Evolutionary conservation across 1,140 invertebrate species (phyloP), one percentile per base, ranked within the genome.

Genomic region (Apis florea): DNA sequence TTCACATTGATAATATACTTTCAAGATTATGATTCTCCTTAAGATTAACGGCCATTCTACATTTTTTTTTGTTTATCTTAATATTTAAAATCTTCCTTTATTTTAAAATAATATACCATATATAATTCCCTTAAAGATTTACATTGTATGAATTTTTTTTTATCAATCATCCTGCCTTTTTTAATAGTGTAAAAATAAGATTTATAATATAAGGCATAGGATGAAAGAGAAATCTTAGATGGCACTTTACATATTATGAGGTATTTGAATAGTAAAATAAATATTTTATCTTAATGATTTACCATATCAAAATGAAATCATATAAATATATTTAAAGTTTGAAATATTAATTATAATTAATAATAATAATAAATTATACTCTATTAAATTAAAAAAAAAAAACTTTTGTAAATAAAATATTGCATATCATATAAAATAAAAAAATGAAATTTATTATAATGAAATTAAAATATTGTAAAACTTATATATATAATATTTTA

Each of bases 201-300:
- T 76, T 82, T 69, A 5, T 76, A 64, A 83, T 67, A 59, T 72
- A 61, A 75, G 63, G 73, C 74, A 64, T 77, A 77, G 72, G 80
- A 82, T 70, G 80, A 82, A 59, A 77, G 80, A 82, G 49, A 77
- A 77, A 82, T 82, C n/a, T 77, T 26, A 68, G 49, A 82, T 82
- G 74, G 80, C 80, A 82, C 80, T 82, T 82, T 82, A 77, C 67
- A 77, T 58, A 82, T 70, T 77, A 49, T 75, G 79, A 81, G 74
- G 80, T 82, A 82, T 82, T 82, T 77, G 58, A 82, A 82, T 54
- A 77, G 58, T 82, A 70, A 82, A 82, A 56, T 69, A 77, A 67
- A 82, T 68, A 53, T 51, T 68, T 66, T 75, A 68, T 72, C 75
- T 80, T 68, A 75, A 72, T 81, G 53, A 81, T 75, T 75, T 49